These are phyloP conservation scores for Hemibates koningsi DNA, from an alignment of 2,113 vertebrate genomes.

Conservation along the genomic window DNA sequence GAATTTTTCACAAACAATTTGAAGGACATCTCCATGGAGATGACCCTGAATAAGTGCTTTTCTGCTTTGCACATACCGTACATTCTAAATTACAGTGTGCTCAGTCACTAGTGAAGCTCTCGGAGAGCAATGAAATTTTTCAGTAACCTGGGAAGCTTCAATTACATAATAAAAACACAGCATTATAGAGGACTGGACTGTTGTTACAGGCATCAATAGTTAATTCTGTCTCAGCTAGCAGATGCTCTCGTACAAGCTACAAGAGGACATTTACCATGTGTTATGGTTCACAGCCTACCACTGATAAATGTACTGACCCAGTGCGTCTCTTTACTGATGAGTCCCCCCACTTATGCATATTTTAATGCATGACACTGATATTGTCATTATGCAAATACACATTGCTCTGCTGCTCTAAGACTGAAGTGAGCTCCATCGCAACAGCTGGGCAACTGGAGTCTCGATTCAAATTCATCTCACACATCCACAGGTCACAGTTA, in stretches of 20 bases:
- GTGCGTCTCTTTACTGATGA: constrained; percentile 17
- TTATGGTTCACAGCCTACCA: neutral
- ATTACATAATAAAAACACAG: neutral
- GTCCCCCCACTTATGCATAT: constrained; percentile 51
- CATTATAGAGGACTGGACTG: neutral
- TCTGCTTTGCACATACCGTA: neutral
- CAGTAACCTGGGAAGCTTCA: neutral
- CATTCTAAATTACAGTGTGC: neutral
- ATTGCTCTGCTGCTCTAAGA: neutral
- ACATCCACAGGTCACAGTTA: neutral
- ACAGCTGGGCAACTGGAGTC: neutral
- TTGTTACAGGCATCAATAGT: neutral
- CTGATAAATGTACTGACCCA: constrained; percentile 10
- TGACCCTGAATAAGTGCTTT: neutral
- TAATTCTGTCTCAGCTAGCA: neutral
- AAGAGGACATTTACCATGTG: constrained; percentile 3
- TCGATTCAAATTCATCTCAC: neutral
- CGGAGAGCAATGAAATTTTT: neutral
- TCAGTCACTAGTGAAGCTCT: neutral
- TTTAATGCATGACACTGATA: constrained; percentile 21
- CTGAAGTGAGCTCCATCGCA: neutral
- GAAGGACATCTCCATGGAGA: neutral
- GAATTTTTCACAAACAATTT: neutral
- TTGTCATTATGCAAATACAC: constrained; percentile 30
- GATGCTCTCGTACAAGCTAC: neutral